Evolutionary conservation across 2,113 vertebrate species (phyloP).

Genomic region (Aviceda subcristata): DNA sequence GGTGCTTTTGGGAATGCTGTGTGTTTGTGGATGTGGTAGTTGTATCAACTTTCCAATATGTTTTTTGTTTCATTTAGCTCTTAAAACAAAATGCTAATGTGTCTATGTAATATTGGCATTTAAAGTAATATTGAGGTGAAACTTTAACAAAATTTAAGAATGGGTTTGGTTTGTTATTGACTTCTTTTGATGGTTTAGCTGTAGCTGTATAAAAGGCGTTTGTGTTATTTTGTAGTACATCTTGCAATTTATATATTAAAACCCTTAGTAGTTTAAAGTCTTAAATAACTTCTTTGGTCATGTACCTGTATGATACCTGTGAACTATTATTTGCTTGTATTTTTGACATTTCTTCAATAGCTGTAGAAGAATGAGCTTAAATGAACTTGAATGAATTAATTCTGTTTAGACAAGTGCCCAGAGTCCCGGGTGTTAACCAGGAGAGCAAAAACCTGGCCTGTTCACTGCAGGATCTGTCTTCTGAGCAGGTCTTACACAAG

Average conservation of each 20-base stretch:
- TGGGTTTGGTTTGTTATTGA: neutral
- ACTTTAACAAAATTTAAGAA: neutral
- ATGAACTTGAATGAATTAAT: neutral
- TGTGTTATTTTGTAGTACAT: neutral
- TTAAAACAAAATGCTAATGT: neutral
- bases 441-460: neutral
- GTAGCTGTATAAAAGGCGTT: neutral
- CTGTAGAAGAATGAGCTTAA: neutral
- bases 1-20: neutral
- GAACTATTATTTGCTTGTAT: neutral
- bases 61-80: neutral
- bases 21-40: neutral
- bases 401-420: neutral
- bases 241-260: neutral
- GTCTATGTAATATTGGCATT: neutral
- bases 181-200: neutral
- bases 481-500: neutral
- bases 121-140: neutral
- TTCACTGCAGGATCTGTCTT: neutral
- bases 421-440: neutral
- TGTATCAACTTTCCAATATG: neutral
- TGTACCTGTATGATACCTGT: fast-evolving
- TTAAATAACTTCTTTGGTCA: neutral
- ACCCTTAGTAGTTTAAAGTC: neutral
- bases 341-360: neutral